Percentiles rank a stretch among this genome's conserved stretches.
These are phyloP conservation scores for Meiosimyza decipiens DNA, from an alignment of 2,888 invertebrate species.

Conservation along the genomic window DNA sequence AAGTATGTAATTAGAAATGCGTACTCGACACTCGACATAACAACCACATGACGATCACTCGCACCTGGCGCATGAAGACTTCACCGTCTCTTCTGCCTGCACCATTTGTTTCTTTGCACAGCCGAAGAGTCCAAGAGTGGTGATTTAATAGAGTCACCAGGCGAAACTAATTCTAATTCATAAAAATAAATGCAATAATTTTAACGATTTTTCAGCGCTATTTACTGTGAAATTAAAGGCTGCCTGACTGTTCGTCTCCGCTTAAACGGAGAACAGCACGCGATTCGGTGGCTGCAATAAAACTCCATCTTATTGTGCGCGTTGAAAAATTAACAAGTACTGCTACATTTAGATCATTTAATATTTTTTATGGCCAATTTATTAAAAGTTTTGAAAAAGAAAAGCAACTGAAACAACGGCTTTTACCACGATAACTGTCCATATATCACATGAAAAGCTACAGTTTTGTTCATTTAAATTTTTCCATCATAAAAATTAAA, in stretches of 20 bases:
- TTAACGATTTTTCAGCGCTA: slow-evolving; percentile 23
- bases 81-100: slow-evolving; percentile 41
- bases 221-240: slow-evolving; percentile 27
- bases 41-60: slow-evolving; percentile 40
- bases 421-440: too few species aligned
- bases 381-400: not conserved
- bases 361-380: slow-evolving; percentile 22
- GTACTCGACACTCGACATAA: slow-evolving; percentile 46
- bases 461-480: too few species aligned
- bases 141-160: slow-evolving; percentile 48
- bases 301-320: too few species aligned
- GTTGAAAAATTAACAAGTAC: too few species aligned
- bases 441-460: too few species aligned
- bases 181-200: not conserved
- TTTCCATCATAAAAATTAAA: too few species aligned
- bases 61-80: slow-evolving; percentile 45
- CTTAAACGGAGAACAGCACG: too few species aligned
- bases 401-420: too few species aligned
- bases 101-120: slow-evolving; percentile 28
- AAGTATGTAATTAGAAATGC: slow-evolving; percentile 46
- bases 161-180: slow-evolving; percentile 46
- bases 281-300: too few species aligned
- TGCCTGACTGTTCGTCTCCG: not conserved
- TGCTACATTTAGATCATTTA: too few species aligned
- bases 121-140: slow-evolving; percentile 26